Evolutionary conservation across 2,888 invertebrate genomes (phyloP), one percentile per base, ranked within the genome.

Genomic region (Odontothrips loti): DNA sequence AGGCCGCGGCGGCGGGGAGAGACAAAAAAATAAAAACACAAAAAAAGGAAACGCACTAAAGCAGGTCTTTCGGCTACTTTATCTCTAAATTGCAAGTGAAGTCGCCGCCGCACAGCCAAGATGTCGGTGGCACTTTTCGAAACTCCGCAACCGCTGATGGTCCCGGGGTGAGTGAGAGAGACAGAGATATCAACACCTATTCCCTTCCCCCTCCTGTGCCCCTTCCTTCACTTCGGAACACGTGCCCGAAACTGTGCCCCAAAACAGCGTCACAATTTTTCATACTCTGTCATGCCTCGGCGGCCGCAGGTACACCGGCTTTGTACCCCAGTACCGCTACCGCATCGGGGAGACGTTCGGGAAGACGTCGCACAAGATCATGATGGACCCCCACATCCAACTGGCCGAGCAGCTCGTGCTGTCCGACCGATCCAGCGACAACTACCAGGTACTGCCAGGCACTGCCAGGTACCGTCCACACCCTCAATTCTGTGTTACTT

Each of bases 271-370:
- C 34, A 4, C 34, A 43, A 43, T 43, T 43, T 43, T 43, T 43
- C 34, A 43, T 43, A 43, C 34, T 4, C 6, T 43, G 34, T 2
- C 34, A 43, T 43, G 34, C 34, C 3, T 43, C 34, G 34, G 34
- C 34, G 34, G 34, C 34, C 6, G 34, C 80, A 94, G 94, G 82
- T 94, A 95, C 86, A 92, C 93, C 3, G 95, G 95, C 68, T 93
- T 93, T 85, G 93, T 93, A 85, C 93, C 94, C 0, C 93, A 93
- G 85, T 93, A 92, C 87, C 92, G 91, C 82, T 94, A 91, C 86
- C 90, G 93, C 34, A 90, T 92, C 83, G 94, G 94, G 2, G 92
- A 94, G 87, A 93, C 93, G 0, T 94, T 92, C 87, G 94, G 93
- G 81, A 91, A 91, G 9, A 90, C 92, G 79, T 93, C 94, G 0